Evolutionary conservation across 2,113 vertebrate species (phyloP).

Genomic region (Cyprinodon tularosa): DNA sequence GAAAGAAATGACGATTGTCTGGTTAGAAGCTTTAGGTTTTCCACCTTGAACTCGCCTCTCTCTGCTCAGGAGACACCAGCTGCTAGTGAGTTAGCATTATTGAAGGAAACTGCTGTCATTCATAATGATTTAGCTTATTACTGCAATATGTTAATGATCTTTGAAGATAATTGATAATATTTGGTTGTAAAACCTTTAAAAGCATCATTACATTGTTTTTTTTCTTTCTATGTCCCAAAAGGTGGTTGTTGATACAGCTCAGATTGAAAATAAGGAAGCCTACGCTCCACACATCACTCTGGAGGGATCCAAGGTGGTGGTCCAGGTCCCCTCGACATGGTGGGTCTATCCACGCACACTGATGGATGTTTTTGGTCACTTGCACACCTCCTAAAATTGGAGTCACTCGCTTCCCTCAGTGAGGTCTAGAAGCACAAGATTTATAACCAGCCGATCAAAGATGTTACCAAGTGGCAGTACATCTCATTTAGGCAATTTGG

Average conservation of each 20-base stretch:
- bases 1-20: constrained; percentile 26
- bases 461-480: too few species aligned
- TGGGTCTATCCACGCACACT: constrained; percentile 66
- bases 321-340: constrained; percentile 99
- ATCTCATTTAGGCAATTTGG: too few species aligned
- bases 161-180: constrained; percentile 1
- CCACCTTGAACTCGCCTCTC: constrained; percentile 21
- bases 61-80: background rate
- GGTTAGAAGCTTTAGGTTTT: constrained; percentile 26
- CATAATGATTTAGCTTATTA: background rate
- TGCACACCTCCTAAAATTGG: too few species aligned
- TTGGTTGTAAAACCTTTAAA: background rate
- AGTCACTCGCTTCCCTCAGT: too few species aligned
- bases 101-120: background rate
- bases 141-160: background rate
- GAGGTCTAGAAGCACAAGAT: too few species aligned
- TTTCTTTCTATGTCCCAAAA: constrained; percentile 57
- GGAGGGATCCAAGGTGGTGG: constrained; percentile 92
- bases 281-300: constrained; percentile 97
- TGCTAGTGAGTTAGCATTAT: background rate
- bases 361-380: background rate
- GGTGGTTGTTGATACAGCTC: constrained; percentile 98
- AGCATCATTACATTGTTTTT: constrained; percentile 30
- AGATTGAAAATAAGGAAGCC: constrained; percentile 98
- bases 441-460: too few species aligned